Evolutionary conservation across 2,888 invertebrate genomes (phyloP), one percentile per base, ranked within the genome.

Genomic region (Tipula confusa): DNA sequence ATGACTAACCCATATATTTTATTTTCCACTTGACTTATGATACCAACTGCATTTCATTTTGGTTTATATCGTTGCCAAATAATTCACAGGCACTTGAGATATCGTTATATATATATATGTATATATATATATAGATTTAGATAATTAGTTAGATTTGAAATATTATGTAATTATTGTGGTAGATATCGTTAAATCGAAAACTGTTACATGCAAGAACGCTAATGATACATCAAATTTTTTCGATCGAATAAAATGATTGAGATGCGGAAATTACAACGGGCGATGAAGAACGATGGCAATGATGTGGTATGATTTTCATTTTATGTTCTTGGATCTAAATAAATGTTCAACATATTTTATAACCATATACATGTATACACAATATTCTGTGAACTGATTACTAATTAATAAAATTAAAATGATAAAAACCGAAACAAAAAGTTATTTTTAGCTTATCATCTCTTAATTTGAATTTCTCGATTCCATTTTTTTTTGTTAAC

Each of bases 391-490:
- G 64, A 64, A 64, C 64, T 64, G 64, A 64, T 64, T 64, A 7
- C 64, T 64, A 64, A 64, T 64, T 64, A 64, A 64, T 64, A 64
- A 64, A 64, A 64, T 64, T 64, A 64, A 64, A 24, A 18, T 64
- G 64, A 64, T 64, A 64, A 64, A 64, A 64, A 64, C 18, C 24
- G 64, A 24, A 64, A 64, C 64, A 64, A 64, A 64, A 64, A 64
- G 24, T 64, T 24, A 24, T 64, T 48, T 64, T 64, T 24, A 9
- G 24, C 64, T 64, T 64, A 24, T 64, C 64, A 64, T 64, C 64
- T 64, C 64, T 64, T 64, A 64, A 64, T 64, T 64, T 64, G 64
- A 64, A 64, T 64, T n/a, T n/a, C n/a, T n/a, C n/a, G n/a, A n/a
- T n/a, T n/a, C 9, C 3, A 31, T 31, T 31, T n/a, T 64, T 64